Percentiles rank a stretch among this genome's conserved stretches.
Conservation (phyloP, 1,140 invertebrate species). For the Drosophila biarmipes region DNA sequence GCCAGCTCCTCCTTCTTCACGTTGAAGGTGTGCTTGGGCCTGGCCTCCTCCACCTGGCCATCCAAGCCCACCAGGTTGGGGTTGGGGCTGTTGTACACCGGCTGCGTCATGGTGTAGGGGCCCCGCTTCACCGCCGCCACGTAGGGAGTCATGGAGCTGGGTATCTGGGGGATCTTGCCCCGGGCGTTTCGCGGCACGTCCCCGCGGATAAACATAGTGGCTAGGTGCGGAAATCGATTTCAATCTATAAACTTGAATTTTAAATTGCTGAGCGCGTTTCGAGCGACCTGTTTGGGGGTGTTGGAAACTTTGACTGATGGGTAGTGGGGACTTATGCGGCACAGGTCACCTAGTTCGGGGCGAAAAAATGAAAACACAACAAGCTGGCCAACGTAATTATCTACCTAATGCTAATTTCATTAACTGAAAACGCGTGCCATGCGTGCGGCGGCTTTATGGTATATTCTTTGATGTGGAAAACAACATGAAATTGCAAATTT, state of each 20-base stretch:
- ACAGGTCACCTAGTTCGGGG: neutral
- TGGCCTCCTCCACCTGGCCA: constrained; percentile 12
- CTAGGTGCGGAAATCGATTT: neutral
- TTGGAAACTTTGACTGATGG: constrained; percentile 1
- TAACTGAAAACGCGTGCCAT: constrained; percentile 14
- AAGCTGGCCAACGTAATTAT: constrained; percentile 15
- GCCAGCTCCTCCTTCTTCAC: constrained; percentile 34
- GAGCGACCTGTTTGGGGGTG: neutral
- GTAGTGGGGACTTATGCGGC: neutral
- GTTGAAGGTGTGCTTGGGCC: constrained; percentile 57
- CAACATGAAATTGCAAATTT: constrained; percentile 25
- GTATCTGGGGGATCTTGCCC: constrained; percentile 9
- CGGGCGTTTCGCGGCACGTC: neutral
- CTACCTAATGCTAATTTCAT: constrained; percentile 36
- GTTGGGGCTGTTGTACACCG: constrained; percentile 42
- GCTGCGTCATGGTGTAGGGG: constrained; percentile 53
- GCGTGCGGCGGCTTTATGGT: neutral
- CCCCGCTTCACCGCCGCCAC: constrained; percentile 56
- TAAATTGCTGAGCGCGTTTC: neutral
- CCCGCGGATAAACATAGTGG: constrained; percentile 60
- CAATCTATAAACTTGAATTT: constrained; percentile 32
- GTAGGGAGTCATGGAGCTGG: constrained; percentile 27
- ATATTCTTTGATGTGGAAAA: constrained; percentile 37
- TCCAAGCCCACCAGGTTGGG: constrained; percentile 22
- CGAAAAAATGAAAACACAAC: neutral